Evolutionary conservation across 2,113 vertebrate species (phyloP).

Genomic region (Leucopternis melanops): DNA sequence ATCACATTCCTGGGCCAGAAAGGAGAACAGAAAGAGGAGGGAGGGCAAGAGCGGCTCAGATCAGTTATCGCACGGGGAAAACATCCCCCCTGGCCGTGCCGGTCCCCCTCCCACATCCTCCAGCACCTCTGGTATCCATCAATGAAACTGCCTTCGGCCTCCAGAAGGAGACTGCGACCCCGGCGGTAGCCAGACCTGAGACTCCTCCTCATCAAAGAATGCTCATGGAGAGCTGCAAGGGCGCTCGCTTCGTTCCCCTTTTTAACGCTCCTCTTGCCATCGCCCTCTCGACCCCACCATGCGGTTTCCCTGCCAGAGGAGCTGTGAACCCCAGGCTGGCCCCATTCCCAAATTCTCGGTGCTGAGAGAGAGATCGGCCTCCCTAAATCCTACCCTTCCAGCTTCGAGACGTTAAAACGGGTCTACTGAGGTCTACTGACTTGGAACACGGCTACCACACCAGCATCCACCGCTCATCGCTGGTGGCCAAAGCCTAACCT

Average conservation of each 20-base stretch:
- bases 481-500: neutral
- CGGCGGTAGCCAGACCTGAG: neutral
- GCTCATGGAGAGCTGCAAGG: neutral
- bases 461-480: neutral
- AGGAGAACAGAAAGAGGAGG: conserved; percentile 59
- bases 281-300: neutral
- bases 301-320: fast-evolving
- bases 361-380: neutral
- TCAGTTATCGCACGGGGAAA: neutral
- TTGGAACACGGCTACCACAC: neutral
- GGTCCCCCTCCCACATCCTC: neutral
- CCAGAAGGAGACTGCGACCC: neutral
- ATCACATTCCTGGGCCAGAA: neutral
- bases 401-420: neutral
- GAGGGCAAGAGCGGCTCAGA: conserved; percentile 38
- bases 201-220: neutral
- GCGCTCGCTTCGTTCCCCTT: fast-evolving
- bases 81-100: neutral
- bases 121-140: conserved; percentile 11
- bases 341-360: neutral
- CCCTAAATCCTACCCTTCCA: neutral
- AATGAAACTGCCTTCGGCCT: neutral
- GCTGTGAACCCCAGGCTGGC: neutral
- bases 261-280: neutral
- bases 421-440: neutral